A percentile compares a stretch with the other conserved stretches of the same genome.
phyloP scores from a whole-genome alignment of 2,797 vertebrate genomes.

The Novumbra hubbsi region DNA sequence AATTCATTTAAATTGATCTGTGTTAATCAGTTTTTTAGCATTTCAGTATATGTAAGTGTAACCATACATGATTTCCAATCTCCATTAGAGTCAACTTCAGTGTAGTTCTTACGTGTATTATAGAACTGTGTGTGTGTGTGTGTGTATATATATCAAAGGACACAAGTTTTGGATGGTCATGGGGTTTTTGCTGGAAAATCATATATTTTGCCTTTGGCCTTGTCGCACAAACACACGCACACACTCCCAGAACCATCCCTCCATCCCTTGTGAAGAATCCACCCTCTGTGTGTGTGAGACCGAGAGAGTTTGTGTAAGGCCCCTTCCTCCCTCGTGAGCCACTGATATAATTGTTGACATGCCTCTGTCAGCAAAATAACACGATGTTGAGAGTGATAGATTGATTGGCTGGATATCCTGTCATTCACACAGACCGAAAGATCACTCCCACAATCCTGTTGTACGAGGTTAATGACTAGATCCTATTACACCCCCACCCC shows the following conservation, averaged over 20 bases:
- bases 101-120: background rate
- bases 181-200: background rate
- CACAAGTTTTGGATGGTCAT: background rate
- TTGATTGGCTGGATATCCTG: background rate
- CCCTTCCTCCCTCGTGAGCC: background rate
- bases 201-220: background rate
- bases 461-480: background rate
- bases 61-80: background rate
- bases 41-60: too few relatives aligned
- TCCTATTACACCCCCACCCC: background rate
- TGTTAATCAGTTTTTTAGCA: too few relatives aligned
- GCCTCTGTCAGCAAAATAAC: background rate
- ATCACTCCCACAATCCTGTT: background rate
- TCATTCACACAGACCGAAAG: background rate
- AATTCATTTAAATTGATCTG: too few relatives aligned
- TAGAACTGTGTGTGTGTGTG: background rate
- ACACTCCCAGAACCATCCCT: background rate
- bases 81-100: too few relatives aligned
- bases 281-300: background rate
- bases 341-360: background rate
- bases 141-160: background rate
- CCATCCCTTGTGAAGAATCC: background rate
- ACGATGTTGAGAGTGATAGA: background rate
- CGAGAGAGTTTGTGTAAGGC: background rate
- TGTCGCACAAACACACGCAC: conserved; percentile 1